Base-by-base conservation (phyloP, 2,113 vertebrate genomes). In the Poecile atricapillus region DNA sequence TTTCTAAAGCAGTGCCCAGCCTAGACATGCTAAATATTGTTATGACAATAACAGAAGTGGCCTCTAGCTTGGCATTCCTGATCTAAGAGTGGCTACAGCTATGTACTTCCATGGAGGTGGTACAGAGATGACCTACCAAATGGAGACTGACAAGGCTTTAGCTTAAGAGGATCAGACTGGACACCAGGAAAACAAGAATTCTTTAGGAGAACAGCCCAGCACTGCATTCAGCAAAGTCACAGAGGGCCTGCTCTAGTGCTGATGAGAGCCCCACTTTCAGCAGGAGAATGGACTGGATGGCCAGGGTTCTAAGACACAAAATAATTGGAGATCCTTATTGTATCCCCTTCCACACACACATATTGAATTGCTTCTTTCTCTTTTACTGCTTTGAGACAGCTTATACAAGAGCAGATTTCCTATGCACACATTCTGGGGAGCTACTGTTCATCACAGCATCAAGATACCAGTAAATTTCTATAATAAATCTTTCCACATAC, bases 361-460 rank as follows among this genome's bases (percentile, higher is more conserved):
- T 0, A 39, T 15, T 39, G 35, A 64, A 3, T 0, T 50, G 39
- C 10, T 11, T 35, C 9, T 12, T 47, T 56, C n/a, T 55, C 41
- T 81, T 69, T 30, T 31, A 68, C 13, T 69, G 58, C 24, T 73
- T 56, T 62, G 55, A 33, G 27, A 23, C 5, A 46, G 30, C 60
- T 92, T 39, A 22, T 13, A 3, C 24, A 59, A 78, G 50, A 88
- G 47, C 27, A 71, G 33, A 30, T 82, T 75, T 76, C 30, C 50
- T 35, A 5, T 7, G 15, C 4, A 60, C 10, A 23, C 8, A 28
- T 33, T 79, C 44, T 43, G 25, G 14, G 60, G 24, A 87, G 39
- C 28, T 56, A 53, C 70, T 53, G 67, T 27, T 83, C 68, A 58
- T 77, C 39, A 56, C 14, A 73, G n/a, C 53, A 78, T 27, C 33